Evolutionary conservation across 2,797 vertebrate species (phyloP), one percentile per base, ranked within the genome.

Genomic region (Clarias pachynema): DNA sequence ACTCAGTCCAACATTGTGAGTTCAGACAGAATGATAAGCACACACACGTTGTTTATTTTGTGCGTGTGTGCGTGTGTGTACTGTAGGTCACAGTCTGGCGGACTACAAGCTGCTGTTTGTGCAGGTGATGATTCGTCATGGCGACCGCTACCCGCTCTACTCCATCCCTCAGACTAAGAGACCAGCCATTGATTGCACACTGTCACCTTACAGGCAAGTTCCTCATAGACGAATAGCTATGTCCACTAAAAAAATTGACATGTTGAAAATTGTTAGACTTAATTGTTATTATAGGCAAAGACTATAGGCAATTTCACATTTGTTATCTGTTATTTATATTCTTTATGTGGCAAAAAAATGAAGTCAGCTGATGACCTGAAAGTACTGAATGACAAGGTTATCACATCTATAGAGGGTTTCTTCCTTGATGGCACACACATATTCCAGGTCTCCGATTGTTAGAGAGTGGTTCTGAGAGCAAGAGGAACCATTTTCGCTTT

Each of bases 81-180:
- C n/a, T n/a, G n/a, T 89, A 99, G 98, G 98, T 91, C 97, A 99
- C 63, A 97, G 97, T 85, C 98, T 96, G 14, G 96, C 96, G 37
- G 97, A 99, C 90, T 98, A 97, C 90, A 97, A 96, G 91, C 94
- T 99, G 88, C 93, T 98, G 81, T 97, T 97, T 0, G 97, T 98
- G 75, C 97, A 99, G 12, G 97, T 97, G 92, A 95, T 99, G 95
- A 98, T 99, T 92, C 97, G 98, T 44, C 98, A 99, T 4, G 98
- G 98, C 0, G 98, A 99, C 91, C 95, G 98, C 77, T 99, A 99
- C 84, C 98, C 97, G 0, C 95, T 99, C 0, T 99, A 99, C 89
- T 93, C 95, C 91, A 99, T 99, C 91, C 98, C 98, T 82, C 98
- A 96, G 92, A 99, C 97, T 86, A 99, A 96, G 90, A 94, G 96